Evolutionary conservation across 1,140 invertebrate species (phyloP), one percentile per base, ranked within the genome.

Genomic region (Anadara kagoshimensis): DNA sequence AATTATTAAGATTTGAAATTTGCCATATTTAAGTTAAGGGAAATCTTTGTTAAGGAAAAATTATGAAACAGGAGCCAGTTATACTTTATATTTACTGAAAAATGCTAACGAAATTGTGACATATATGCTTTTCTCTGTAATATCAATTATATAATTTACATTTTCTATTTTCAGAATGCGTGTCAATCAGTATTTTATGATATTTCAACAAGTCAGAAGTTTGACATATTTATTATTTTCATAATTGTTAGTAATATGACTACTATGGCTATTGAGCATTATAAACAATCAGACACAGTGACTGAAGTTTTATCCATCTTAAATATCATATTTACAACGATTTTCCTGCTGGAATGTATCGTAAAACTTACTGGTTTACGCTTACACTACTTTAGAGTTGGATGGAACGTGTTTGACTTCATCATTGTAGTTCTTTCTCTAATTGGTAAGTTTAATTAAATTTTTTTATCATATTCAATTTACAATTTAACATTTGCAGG

Each of bases 331-430:
- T 98, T 98, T 91, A 97, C 96, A 36, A 97, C 95, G 43, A 95
- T 98, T 82, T 98, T 98, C 90, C 94, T 95, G 61, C 91, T 98
- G 86, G 96, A 98, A 89, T 95, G 95, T 49, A 93, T 97, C 84
- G 95, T 98, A 26, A 98, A 98, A 91, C 96, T 98, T 82, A 93
- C 97, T 84, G 97, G 96, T 75, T 91, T 98, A 67, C 92, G 97
- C 43, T 94, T 95, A 87, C 96, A 97, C 89, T 98, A 98, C 88
- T 98, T 98, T 88, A 96, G 96, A 51, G 94, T 97, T 61, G 95
- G 95, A 1, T 98, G 96, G 96, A 98, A 98, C 87, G 92, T 98
- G 44, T 98, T 98, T 90, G 96, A 98, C 90, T 98, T 98, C 89
- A 90, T 97, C 58, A 91, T 98, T 74, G 96, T 98, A 20, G 89